Evolutionary conservation across 2,113 vertebrate genomes (phyloP).

Genomic region (Agelaius tricolor): DNA sequence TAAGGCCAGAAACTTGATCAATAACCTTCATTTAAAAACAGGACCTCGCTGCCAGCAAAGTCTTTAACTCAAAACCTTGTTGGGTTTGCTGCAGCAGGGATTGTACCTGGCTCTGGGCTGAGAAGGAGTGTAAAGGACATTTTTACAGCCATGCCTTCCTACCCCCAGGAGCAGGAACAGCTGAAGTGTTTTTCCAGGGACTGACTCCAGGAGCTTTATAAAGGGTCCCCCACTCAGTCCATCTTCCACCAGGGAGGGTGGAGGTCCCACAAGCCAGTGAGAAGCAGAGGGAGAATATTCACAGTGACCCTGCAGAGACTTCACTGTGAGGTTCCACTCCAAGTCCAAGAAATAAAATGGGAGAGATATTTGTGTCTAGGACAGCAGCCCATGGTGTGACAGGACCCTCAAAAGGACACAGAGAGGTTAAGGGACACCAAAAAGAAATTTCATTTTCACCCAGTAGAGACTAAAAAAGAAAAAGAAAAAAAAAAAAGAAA

Average conservation of each 20-base stretch:
- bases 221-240: neutral
- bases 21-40: constrained; percentile 25
- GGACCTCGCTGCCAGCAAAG: neutral
- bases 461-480: neutral
- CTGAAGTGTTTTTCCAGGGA: neutral
- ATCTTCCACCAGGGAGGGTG: neutral
- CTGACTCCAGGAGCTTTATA: neutral
- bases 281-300: neutral
- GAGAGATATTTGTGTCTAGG: neutral
- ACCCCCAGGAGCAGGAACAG: neutral
- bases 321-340: neutral
- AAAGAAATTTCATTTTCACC: neutral
- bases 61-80: neutral
- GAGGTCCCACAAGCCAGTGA: neutral
- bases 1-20: constrained; percentile 4
- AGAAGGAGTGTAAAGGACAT: neutral
- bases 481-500: neutral
- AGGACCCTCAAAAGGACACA: neutral
- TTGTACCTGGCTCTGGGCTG: neutral
- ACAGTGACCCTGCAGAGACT: neutral
- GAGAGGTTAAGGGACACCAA: neutral
- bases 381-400: neutral
- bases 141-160: neutral
- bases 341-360: neutral
- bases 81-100: neutral